Evolutionary conservation across 2,888 invertebrate species (phyloP), one percentile per base, ranked within the genome.

Genomic region (Ganaspis brasiliensis): DNA sequence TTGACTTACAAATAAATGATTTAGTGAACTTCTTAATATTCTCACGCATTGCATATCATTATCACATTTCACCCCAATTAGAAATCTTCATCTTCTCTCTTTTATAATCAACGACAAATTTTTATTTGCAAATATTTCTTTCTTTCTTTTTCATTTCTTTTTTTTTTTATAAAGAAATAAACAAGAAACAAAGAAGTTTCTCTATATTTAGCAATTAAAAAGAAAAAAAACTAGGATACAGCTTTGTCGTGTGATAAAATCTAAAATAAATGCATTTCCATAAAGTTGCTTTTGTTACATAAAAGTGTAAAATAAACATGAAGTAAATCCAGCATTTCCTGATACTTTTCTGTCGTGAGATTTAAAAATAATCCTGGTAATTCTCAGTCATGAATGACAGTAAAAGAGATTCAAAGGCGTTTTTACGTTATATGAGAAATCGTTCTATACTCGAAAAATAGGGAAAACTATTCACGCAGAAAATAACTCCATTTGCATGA

Each of bases 1-100:
- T 45, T 67, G 24, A 45, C 45, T 67, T n/a, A 40, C 1, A 45
- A 67, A 67, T 40, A 67, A 67, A 67, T 40, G 14, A n/a, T 49
- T 49, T 2, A 21, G 45, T 21, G 8, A 63, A 67, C 8, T 45
- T 3, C 67, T 8, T 26, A 59, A 59, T 59, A 59, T 59, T 26
- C 35, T n/a, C 1, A n/a, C 57, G 31, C 57, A 57, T 5, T 57
- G 14, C n/a, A 31, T 57, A 9, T 5, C 12, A 57, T 49, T 49
- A n/a, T 6, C 31, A 31, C 31, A 4, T 31, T 31, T 4, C 6
- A 31, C n/a, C n/a, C n/a, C n/a, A n/a, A n/a, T n/a, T 31, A 4
- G 6, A 31, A 31, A 31, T 31, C 6, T 31, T 31, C 31, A 19
- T 1, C 1, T 24, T 26, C n/a, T n/a, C n/a, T n/a, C n/a, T n/a